Evolutionary conservation across 2,888 invertebrate species (phyloP).

Genomic region (Palloptera scutellata): DNA sequence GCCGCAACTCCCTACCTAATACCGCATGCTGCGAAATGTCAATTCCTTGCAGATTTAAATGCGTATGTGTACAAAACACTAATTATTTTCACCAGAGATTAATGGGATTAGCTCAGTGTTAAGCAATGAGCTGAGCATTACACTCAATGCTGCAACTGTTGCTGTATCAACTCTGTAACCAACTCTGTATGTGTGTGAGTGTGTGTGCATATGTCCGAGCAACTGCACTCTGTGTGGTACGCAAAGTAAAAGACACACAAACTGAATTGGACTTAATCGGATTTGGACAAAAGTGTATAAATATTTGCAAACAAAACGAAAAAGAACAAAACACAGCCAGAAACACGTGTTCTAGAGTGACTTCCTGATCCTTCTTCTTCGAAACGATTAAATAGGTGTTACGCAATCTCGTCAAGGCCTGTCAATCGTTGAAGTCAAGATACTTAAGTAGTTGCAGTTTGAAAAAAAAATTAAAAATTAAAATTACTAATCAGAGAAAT

Average conservation of each 20-base stretch:
- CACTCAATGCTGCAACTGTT: constrained; percentile 26
- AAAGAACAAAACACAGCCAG: too few relatives aligned
- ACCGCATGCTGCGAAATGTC: constrained; percentile 25
- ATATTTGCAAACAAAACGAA: neutral
- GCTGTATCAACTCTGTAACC: too few relatives aligned
- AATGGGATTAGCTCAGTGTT: constrained; percentile 57
- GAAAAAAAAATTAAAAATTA: too few relatives aligned
- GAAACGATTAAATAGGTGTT: too few relatives aligned
- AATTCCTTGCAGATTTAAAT: constrained; percentile 25
- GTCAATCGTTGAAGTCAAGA: too few relatives aligned
- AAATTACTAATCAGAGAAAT: too few relatives aligned
- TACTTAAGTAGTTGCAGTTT: too few relatives aligned
- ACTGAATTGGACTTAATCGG: neutral
- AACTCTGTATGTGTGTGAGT: neutral
- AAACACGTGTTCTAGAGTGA: too few relatives aligned
- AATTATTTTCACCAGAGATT: constrained; percentile 60
- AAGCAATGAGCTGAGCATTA: constrained; percentile 44
- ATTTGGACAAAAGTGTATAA: neutral
- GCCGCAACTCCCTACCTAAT: neutral
- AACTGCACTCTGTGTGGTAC: constrained; percentile 17
- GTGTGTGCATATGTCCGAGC: neutral
- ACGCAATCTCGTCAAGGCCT: too few relatives aligned
- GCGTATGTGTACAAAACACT: constrained; percentile 55
- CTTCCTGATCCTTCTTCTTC: too few relatives aligned
- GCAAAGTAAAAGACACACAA: neutral